Evolutionary conservation across 1,140 invertebrate genomes (phyloP), one percentile per base, ranked within the genome.

Genomic region (Batillaria attramentaria): DNA sequence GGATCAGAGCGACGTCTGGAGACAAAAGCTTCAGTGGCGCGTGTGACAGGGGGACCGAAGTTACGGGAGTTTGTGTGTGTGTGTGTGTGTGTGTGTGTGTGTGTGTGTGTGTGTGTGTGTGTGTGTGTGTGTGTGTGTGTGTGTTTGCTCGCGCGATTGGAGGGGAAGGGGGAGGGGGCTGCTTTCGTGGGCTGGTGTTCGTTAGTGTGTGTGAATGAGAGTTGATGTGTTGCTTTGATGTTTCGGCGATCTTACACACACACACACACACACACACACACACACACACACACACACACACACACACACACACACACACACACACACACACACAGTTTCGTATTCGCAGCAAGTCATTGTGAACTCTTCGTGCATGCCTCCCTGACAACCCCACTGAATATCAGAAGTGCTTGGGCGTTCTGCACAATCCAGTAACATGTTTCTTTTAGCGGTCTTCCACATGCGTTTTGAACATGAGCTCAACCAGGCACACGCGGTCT

Each of bases 241-340:
- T 31, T 60, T n/a, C 31, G 24, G 6, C 6, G 6, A 20, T 60
- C 24, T 60, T 31, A 60, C 57, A 60, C 57, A 60, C 57, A 60
- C 57, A 60, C 57, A 60, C 57, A 60, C 57, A 60, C 57, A 60
- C 57, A 60, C 57, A 60, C 57, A 60, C 57, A 60, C 57, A 60
- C 57, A 60, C 57, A 60, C 57, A 60, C 57, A 60, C 57, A 60
- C 57, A 60, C 57, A 60, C 57, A 60, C 57, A 10, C 57, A 60
- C 57, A 60, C 57, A 60, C 57, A 60, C 57, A 60, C 57, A 60
- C 57, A 60, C 57, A 60, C 57, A 60, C 57, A 6, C 57, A 60
- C 57, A 8, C 57, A 60, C 57, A 60, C 57, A 60, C 24, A 60
- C 57, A 10, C 57, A 60, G 24, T n/a, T 31, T n/a, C 24, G 4